These are phyloP conservation scores for Gisinianus flammeolus DNA, from an alignment of 2,888 invertebrate genomes.

Conservation along the genomic window DNA sequence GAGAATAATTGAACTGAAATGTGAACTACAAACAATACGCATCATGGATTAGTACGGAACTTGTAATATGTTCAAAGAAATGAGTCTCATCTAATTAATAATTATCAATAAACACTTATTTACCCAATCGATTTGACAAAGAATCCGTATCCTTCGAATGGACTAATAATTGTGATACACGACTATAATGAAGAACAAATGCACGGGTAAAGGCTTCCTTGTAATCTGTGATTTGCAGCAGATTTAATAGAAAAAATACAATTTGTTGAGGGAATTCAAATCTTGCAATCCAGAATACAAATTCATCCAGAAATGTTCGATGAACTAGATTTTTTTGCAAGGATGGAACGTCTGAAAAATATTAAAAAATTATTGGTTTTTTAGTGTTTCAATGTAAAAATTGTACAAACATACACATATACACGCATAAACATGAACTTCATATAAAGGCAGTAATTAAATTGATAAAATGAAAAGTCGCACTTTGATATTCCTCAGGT, in stretches of 20 bases:
- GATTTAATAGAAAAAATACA: slow-evolving; percentile 90
- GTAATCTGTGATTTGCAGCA: slow-evolving; percentile 93
- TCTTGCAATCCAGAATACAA: slow-evolving; percentile 97
- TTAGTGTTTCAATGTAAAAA: too few species aligned
- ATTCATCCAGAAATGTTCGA: slow-evolving; percentile 87
- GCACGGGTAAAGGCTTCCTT: slow-evolving; percentile 93
- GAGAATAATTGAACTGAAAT: slow-evolving; percentile 96
- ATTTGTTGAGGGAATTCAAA: slow-evolving; percentile 97
- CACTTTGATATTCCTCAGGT: slow-evolving; percentile 74
- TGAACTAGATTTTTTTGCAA: slow-evolving; percentile 80
- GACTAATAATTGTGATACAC: slow-evolving; percentile 90
- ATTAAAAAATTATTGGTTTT: slow-evolving; percentile 10
- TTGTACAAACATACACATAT: too few species aligned
- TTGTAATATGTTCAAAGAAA: too few species aligned
- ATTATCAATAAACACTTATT: too few species aligned
- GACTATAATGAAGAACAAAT: slow-evolving; percentile 94
- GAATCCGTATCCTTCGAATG: slow-evolving; percentile 86
- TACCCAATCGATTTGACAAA: slow-evolving; percentile 88
- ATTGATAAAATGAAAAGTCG: slow-evolving; percentile 1
- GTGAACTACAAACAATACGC: too few species aligned
- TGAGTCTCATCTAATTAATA: too few species aligned
- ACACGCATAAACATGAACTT: too few species aligned
- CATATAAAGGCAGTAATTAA: too few species aligned
- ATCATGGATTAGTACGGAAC: too few species aligned
- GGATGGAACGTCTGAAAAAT: slow-evolving; percentile 71